Evolutionary conservation across 2,888 invertebrate genomes (phyloP).

Genomic region (Blomia tropicalis): DNA sequence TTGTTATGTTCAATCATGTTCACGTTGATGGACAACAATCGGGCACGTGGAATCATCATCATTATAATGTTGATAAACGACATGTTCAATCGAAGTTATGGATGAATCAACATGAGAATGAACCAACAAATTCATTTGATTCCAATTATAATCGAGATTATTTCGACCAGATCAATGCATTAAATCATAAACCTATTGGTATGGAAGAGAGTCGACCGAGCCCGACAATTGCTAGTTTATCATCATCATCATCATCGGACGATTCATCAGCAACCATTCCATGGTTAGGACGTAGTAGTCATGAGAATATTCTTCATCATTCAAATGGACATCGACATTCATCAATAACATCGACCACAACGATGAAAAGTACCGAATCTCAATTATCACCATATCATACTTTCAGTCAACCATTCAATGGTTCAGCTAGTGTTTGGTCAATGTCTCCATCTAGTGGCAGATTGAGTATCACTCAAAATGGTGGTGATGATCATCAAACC

Average conservation of each 20-base stretch:
- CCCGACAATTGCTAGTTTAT: not conserved
- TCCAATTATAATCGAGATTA: slow-evolving; percentile 8
- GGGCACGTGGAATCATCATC: too few relatives aligned
- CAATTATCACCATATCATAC: not conserved
- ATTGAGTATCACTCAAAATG: not conserved
- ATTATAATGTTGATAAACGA: too few relatives aligned
- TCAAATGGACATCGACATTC: not conserved
- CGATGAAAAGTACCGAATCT: not conserved
- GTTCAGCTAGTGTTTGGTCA: not conserved
- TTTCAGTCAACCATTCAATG: not conserved
- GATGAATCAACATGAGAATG: too few relatives aligned
- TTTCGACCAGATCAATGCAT: not conserved
- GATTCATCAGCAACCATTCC: not conserved
- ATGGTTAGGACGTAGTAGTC: not conserved
- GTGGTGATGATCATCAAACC: not conserved
- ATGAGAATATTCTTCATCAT: not conserved
- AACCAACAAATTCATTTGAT: not conserved
- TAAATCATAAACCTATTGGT: not conserved
- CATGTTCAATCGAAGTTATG: too few relatives aligned
- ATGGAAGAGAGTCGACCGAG: not conserved
- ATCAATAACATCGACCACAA: not conserved
- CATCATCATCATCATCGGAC: not conserved
- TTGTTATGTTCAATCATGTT: too few relatives aligned
- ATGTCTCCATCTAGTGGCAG: not conserved
- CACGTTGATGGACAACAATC: too few relatives aligned